These are phyloP conservation scores for Pachyseris speciosa DNA, from an alignment of 64 coral and sea anemone species.

Conservation along the genomic window DNA sequence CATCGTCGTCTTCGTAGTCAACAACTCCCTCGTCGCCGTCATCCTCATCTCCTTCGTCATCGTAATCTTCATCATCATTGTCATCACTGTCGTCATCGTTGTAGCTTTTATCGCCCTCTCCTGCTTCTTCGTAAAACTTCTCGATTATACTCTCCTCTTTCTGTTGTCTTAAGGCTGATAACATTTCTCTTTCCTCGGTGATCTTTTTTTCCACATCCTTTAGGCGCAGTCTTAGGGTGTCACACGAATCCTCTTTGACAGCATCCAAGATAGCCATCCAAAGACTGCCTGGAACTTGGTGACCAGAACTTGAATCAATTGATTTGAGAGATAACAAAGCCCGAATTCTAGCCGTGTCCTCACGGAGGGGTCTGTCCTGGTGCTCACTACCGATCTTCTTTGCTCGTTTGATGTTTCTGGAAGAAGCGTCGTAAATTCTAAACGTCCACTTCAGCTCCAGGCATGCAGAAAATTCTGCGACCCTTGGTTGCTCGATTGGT, in stretches of 20 bases:
- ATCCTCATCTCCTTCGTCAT: not conserved
- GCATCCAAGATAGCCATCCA: not conserved
- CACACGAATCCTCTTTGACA: not conserved
- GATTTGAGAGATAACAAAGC: not conserved
- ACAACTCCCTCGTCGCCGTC: too few relatives aligned
- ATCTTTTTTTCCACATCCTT: not conserved
- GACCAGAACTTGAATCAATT: not conserved
- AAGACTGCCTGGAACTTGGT: not conserved
- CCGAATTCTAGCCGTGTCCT: constrained; percentile 8
- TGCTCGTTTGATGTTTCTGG: not conserved
- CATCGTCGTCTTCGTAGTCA: too few relatives aligned
- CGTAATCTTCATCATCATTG: too few relatives aligned
- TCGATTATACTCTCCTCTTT: not conserved
- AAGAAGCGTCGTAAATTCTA: constrained; percentile 40
- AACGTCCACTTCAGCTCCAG: constrained; percentile 61
- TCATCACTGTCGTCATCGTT: not conserved
- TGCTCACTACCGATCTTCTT: not conserved
- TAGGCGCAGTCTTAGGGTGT: not conserved
- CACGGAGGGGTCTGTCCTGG: not conserved
- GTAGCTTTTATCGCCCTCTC: not conserved
- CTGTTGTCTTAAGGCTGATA: not conserved
- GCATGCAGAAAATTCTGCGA: not conserved
- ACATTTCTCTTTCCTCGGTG: not conserved
- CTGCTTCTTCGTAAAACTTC: not conserved
- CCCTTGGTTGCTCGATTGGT: constrained; percentile 48